Conservation (phyloP, 2,113 vertebrate genomes). For the Lasiurus cinereus region DNA sequence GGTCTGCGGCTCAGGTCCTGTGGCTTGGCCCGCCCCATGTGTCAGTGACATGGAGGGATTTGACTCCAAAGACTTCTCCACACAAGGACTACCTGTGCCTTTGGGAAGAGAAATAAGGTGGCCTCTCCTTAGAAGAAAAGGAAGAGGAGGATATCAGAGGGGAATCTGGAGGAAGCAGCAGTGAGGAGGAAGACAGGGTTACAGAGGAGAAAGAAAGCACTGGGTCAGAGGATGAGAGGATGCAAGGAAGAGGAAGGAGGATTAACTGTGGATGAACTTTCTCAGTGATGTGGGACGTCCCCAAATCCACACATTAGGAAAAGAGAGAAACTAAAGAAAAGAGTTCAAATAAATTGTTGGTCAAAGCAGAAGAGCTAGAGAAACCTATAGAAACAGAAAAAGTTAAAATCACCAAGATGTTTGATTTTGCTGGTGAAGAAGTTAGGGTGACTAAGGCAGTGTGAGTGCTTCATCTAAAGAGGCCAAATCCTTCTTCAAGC, state of each 20-base stretch:
- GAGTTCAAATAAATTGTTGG: slow-evolving; percentile 77
- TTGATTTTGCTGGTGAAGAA: slow-evolving; percentile 97
- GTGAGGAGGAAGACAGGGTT: slow-evolving; percentile 71
- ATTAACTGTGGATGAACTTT: slow-evolving; percentile 97
- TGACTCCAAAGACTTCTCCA: too few species aligned
- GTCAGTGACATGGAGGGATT: too few species aligned
- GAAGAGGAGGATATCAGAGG: slow-evolving; percentile 73
- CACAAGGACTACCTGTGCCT: too few species aligned
- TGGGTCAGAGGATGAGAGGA: slow-evolving; percentile 76
- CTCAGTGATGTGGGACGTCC: slow-evolving; percentile 93
- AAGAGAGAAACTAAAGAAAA: slow-evolving; percentile 77
- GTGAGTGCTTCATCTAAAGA: slow-evolving; percentile 94
- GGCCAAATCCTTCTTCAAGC: slow-evolving; percentile 93
- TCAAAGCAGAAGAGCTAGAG: slow-evolving; percentile 76
- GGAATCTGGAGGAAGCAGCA: slow-evolving; percentile 73
- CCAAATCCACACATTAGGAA: slow-evolving; percentile 78
- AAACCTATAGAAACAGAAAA: slow-evolving; percentile 89
- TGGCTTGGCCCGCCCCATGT: too few species aligned
- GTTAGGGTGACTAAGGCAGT: slow-evolving; percentile 97
- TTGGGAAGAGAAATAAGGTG: slow-evolving; percentile 91
- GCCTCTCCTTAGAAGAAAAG: slow-evolving; percentile 86
- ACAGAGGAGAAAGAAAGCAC: slow-evolving; percentile 45
- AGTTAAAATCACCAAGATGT: slow-evolving; percentile 95
- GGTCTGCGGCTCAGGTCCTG: too few species aligned
- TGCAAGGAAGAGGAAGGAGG: slow-evolving; percentile 90